Percentiles rank a stretch among this genome's conserved stretches.
phyloP scores from a whole-genome alignment of 1,140 invertebrate species.

The Calliphora vicina region DNA sequence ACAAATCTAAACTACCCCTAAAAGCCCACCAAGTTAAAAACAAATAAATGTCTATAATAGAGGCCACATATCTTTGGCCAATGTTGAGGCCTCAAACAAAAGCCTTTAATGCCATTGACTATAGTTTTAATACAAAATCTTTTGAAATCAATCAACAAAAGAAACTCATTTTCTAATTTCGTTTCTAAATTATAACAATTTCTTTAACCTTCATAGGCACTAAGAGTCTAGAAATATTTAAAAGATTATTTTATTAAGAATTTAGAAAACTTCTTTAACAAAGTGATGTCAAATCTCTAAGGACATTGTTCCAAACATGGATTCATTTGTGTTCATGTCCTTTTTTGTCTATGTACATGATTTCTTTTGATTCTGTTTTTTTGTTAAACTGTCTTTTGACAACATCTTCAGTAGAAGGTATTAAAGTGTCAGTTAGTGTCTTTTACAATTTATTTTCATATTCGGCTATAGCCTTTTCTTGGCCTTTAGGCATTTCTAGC shows the following conservation, averaged over 20 bases:
- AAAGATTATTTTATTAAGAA: not conserved
- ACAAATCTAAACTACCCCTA: not conserved
- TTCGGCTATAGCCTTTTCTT: not conserved
- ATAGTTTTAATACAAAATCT: not conserved
- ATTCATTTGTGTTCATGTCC: not conserved
- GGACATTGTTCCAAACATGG: not conserved
- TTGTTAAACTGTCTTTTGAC: not conserved
- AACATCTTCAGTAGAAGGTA: slow-evolving; percentile 13
- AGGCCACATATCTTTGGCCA: slow-evolving; percentile 8
- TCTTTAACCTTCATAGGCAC: not conserved
- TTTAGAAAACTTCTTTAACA: not conserved
- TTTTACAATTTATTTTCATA: not conserved
- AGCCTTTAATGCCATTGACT: not conserved
- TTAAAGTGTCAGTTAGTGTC: not conserved
- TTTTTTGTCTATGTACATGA: not conserved
- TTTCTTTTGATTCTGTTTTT: not conserved
- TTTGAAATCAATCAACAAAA: not conserved
- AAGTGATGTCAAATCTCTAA: not conserved
- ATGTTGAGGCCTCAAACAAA: not conserved
- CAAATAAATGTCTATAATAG: not conserved
- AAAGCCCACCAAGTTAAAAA: not conserved
- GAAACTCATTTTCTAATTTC: not conserved
- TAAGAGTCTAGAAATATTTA: not conserved
- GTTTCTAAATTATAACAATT: not conserved
- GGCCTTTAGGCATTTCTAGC: not conserved